Conservation (phyloP, 2,113 vertebrate species). For the Serinus canaria region DNA sequence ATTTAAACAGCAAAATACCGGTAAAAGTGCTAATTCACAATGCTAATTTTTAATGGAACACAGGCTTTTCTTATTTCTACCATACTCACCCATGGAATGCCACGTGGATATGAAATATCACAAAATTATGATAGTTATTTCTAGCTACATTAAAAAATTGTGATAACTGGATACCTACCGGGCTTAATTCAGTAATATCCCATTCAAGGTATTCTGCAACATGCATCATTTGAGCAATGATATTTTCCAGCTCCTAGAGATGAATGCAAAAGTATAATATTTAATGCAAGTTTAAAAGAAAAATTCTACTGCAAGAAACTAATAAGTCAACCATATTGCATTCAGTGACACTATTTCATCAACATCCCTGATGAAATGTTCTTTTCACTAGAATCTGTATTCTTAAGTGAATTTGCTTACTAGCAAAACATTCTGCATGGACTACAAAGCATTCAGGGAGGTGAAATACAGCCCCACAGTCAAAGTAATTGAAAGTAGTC, state of each 20-base stretch:
- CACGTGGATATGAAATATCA: not conserved
- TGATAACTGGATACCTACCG: slow-evolving; percentile 75
- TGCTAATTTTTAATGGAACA: not conserved
- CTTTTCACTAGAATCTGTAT: not conserved
- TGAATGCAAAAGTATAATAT: not conserved
- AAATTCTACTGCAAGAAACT: not conserved
- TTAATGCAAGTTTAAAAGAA: not conserved
- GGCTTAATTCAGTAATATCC: slow-evolving; percentile 89
- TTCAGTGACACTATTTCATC: not conserved
- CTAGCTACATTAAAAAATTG: not conserved
- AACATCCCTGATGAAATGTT: not conserved
- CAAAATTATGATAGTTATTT: not conserved
- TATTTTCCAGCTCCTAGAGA: slow-evolving; percentile 81
- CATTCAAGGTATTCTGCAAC: slow-evolving; percentile 87
- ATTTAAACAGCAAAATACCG: not conserved
- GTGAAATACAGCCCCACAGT: not conserved
- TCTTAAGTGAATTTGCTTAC: not conserved
- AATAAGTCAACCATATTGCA: not conserved
- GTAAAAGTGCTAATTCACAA: not conserved
- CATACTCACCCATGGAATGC: not conserved
- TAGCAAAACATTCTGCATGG: not conserved
- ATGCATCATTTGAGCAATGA: slow-evolving; percentile 87
- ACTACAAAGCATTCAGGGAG: not conserved
- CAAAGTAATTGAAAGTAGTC: not conserved
- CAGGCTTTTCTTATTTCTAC: not conserved